Evolutionary conservation across 2,888 invertebrate species (phyloP).

Genomic region (Mamestra brassicae): DNA sequence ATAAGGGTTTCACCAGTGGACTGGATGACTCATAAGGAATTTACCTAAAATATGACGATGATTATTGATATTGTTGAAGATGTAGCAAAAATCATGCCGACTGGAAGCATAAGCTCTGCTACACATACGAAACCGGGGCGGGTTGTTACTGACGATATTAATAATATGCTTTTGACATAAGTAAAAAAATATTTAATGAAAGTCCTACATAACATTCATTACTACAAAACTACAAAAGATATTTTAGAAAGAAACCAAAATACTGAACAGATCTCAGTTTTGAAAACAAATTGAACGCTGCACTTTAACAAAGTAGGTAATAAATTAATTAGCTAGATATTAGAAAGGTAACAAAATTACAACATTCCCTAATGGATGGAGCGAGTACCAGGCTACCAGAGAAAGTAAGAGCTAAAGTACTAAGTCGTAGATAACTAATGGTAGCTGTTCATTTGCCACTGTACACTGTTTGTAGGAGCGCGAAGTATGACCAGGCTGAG

Average conservation of each 20-base stretch:
- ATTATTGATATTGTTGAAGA: too few relatives aligned
- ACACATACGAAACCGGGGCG: too few relatives aligned
- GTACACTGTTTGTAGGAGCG: constrained; percentile 73
- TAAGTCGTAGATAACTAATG: constrained; percentile 1
- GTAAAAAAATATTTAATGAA: not conserved
- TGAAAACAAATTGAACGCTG: constrained; percentile 9
- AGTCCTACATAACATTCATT: not conserved
- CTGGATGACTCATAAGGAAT: too few relatives aligned
- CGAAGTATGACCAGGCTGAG: constrained; percentile 76
- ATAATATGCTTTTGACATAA: too few relatives aligned
- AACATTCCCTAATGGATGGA: constrained; percentile 39
- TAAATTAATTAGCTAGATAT: constrained; percentile 27
- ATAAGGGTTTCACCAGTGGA: too few relatives aligned
- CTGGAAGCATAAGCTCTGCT: too few relatives aligned
- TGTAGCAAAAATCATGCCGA: too few relatives aligned
- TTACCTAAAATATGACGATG: too few relatives aligned
- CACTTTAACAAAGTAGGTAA: constrained; percentile 2
- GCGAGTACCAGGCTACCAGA: constrained; percentile 12
- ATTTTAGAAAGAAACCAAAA: not conserved
- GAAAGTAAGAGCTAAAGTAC: constrained; percentile 27
- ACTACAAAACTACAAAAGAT: not conserved
- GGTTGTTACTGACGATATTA: too few relatives aligned
- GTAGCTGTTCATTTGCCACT: constrained; percentile 23
- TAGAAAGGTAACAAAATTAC: constrained; percentile 9
- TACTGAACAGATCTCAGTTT: not conserved